Evolutionary conservation across 2,797 vertebrate species (phyloP).

Genomic region (Podarcis siculus): DNA sequence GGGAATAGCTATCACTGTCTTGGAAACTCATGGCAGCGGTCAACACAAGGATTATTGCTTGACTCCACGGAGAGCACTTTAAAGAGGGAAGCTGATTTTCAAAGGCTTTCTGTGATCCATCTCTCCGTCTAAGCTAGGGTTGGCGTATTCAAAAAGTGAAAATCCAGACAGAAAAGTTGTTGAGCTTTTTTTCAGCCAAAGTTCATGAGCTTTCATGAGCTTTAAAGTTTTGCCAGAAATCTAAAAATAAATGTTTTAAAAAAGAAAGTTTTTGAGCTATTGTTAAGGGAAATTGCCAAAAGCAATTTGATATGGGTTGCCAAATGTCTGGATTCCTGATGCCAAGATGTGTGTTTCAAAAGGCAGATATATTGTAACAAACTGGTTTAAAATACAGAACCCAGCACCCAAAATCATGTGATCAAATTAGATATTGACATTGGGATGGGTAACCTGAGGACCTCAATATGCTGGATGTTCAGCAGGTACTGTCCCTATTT

Average conservation of each 20-base stretch:
- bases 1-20: background rate
- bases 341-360: background rate
- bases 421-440: too few species aligned
- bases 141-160: too few species aligned
- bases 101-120: background rate
- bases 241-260: too few species aligned
- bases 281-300: too few species aligned
- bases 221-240: too few species aligned
- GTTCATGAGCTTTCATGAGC: too few species aligned
- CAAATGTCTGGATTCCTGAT: background rate
- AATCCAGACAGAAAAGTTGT: too few species aligned
- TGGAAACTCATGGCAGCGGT: background rate
- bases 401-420: background rate
- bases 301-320: background rate
- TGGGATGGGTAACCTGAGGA: too few species aligned
- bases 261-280: too few species aligned
- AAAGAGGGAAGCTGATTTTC: background rate
- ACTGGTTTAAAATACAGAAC: background rate
- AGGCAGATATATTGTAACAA: background rate
- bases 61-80: background rate
- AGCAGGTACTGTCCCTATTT: background rate
- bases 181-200: too few species aligned
- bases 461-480: background rate
- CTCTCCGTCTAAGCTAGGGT: background rate
- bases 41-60: background rate